phyloP scores from a whole-genome alignment of 2,888 invertebrate species.

The Leucophenga montana region DNA sequence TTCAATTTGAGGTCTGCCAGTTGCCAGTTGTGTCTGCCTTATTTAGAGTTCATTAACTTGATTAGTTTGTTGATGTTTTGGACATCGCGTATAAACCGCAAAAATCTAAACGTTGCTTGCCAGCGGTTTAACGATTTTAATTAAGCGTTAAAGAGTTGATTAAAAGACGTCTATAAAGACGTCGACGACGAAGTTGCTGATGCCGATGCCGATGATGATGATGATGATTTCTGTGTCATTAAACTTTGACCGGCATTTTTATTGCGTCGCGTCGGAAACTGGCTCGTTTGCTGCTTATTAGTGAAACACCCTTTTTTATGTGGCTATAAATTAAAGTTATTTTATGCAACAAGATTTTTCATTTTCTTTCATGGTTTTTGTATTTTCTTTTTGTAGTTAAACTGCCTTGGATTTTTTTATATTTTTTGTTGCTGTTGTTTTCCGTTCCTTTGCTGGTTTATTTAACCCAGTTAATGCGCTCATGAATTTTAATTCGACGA shows the following conservation, averaged over 20 bases:
- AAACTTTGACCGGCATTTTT: constrained; percentile 16
- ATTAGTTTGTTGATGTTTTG: constrained; percentile 38
- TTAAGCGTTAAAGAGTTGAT: constrained; percentile 46
- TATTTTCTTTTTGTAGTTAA: constrained; percentile 39
- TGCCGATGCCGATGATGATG: constrained; percentile 38
- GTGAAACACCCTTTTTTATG: neutral
- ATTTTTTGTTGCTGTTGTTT: constrained; percentile 37
- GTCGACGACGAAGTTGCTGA: constrained; percentile 49
- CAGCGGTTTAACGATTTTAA: constrained; percentile 59
- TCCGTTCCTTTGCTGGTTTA: constrained; percentile 32
- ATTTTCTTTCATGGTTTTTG: neutral
- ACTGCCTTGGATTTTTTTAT: neutral
- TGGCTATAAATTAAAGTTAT: constrained; percentile 62
- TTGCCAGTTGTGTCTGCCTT: neutral
- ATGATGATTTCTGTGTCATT: constrained; percentile 42
- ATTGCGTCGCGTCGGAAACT: no score
- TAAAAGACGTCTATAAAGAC: constrained; percentile 36
- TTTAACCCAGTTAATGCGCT: constrained; percentile 58
- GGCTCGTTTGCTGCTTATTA: neutral
- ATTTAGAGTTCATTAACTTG: constrained; percentile 51
- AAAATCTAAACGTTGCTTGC: constrained; percentile 29
- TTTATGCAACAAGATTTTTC: constrained; percentile 49
- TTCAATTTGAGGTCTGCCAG: no score
- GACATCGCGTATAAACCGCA: neutral
- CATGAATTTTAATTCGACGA: constrained; percentile 64